Evolutionary conservation across 2,797 vertebrate species (phyloP), one percentile per base, ranked within the genome.

Genomic region (Cryptoblepharus egeriae): DNA sequence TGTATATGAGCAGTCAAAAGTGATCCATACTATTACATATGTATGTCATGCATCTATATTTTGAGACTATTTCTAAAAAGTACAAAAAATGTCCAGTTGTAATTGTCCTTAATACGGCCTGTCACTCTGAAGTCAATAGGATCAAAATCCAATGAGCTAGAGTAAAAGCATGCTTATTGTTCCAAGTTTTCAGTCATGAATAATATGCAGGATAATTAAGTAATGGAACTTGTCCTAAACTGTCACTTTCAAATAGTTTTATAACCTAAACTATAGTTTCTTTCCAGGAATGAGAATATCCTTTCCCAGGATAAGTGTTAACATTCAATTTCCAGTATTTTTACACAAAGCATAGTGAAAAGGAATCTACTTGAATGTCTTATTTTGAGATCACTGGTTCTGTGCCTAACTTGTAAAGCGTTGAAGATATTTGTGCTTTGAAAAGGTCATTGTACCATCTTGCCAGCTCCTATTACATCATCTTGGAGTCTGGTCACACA

Each of bases 401-500:
- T 79, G 77, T 86, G 82, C 18, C 0, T 0, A 61, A 70, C 58
- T 0, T 0, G 63, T 30, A 55, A 82, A 57, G 81, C 83, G 64
- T 60, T 0, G 0, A 52, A 75, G 60, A 75, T 76, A 1, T 1
- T 77, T 71, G 28, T 86, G 64, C 77, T 64, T 3, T 5, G 3
- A 24, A 70, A 10, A 63, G 79, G 39, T 77, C 26, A 79, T 26
- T 86, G 72, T 85, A 80, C 67, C 78, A 80, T 71, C 72, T 85
- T 85, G 77, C 72, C 83, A 85, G 26, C 73, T 82, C 39, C 61
- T 83, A 72, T 77, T 76, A 30, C 28, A 37, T 60, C 71, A 73
- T 73, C 39, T 86, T 89, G 12, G n/a, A 91, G 32, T 26, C 30
- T 60, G 77, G 49, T 67, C 89, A 76, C 61, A 69, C 80, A 42